Base-by-base conservation (phyloP, 2,888 invertebrate species). In the Pogonocherus hispidulus region DNA sequence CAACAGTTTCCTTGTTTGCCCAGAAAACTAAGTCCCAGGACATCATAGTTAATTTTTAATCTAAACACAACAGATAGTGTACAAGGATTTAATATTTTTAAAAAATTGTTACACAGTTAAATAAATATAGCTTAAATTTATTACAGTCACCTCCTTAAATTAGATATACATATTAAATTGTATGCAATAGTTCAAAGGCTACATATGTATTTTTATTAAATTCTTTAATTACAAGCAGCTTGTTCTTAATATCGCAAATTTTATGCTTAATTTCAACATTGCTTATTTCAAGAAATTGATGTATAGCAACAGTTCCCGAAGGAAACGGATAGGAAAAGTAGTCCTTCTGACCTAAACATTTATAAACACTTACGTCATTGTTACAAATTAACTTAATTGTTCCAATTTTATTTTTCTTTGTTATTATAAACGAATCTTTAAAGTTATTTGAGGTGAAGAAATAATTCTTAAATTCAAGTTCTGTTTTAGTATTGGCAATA, bases 21-120 rank as follows among this genome's bases (percentile, higher is more conserved):
- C 57, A 57, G 18, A 57, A 57, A 35, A 57, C 57, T 18, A 57
- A 35, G 19, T 57, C 57, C 57, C 57, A 57, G 57, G 57, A 57
- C 57, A 57, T 57, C 57, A 57, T 57, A 57, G 44, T 35, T 57
- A 32, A 41, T 35, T 35, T 27, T 27, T 27, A 27, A 27, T 27
- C 8, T 8, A 27, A 27, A 52, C 52, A 18, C 52, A 18, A 52
- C 3, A 11, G 5, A 52, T 19, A 52, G 19, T 8, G 11, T 46
- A 27, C 27, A 5, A 27, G 8, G 8, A 27, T 5, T 8, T 8
- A 3, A 27, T 27, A 27, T 27, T 27, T 46, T 46, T 46, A 16
- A 16, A 16, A 9, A 46, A 46, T 46, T 46, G 19, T 18, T 16
- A 46, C 19, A 46, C 16, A 16, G 19, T 3, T 5, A 14, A 46